phyloP scores from a whole-genome alignment of 2,888 invertebrate genomes.

The Coelopa pilipes region DNA sequence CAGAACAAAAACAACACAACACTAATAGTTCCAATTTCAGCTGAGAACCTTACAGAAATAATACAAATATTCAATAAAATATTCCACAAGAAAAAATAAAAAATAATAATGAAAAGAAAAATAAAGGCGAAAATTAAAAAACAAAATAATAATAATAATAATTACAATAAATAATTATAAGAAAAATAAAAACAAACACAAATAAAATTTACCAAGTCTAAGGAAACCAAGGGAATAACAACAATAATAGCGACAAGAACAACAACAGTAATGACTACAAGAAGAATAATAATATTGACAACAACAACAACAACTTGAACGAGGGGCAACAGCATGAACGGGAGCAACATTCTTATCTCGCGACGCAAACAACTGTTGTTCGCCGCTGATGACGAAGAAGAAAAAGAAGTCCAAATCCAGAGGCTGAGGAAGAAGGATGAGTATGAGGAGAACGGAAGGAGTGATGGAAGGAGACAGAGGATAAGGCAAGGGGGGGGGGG shows the following conservation, averaged over 20 bases:
- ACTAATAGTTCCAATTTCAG: not conserved
- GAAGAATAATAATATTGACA: not conserved
- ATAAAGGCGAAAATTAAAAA: not conserved
- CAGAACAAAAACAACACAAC: not conserved
- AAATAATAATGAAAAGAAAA: no score
- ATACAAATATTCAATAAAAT: not conserved
- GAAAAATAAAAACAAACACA: no score
- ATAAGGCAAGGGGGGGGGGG: not conserved
- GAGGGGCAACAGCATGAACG: conserved; percentile 5
- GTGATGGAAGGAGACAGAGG: no score
- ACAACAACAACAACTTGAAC: no score
- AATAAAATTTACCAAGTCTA: no score
- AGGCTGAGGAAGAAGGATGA: no score
- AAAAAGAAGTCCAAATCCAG: conserved; percentile 2
- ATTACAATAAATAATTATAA: no score
- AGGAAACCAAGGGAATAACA: conserved; percentile 19
- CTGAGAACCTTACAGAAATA: not conserved
- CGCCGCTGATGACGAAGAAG: conserved; percentile 8
- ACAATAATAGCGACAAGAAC: conserved; percentile 4
- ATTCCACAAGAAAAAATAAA: not conserved
- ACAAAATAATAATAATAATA: not conserved
- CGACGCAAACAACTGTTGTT: conserved; percentile 5
- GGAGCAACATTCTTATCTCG: not conserved
- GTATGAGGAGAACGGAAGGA: no score
- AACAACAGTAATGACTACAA: conserved; percentile 18